Conservation (phyloP, 2,888 invertebrate species). For the Microlaimidae sp. region DNA sequence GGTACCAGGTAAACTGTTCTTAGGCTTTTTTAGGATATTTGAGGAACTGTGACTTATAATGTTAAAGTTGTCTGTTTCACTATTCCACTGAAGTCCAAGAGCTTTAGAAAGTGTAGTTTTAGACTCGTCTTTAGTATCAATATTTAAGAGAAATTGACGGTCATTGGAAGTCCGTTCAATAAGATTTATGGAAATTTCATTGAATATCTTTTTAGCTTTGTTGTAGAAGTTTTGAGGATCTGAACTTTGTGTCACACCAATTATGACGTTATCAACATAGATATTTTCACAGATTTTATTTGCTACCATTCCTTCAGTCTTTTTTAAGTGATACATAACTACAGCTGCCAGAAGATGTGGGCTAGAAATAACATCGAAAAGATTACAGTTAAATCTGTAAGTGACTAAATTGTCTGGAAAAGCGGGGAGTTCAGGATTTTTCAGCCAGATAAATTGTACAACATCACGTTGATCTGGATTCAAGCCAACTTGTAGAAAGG, state of each 20-base stretch:
- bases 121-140: not conserved
- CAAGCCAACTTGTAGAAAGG: conserved; percentile 3
- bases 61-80: not conserved
- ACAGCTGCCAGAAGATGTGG: too few species aligned
- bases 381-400: conserved; percentile 2
- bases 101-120: not conserved
- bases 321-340: too few species aligned
- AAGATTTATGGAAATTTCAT: conserved; percentile 5
- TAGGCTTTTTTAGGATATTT: too few species aligned
- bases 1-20: not conserved
- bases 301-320: too few species aligned
- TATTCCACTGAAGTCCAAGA: conserved; percentile 7
- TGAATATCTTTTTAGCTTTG: conserved; percentile 1
- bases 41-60: not conserved
- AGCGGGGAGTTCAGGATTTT: not conserved
- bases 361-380: conserved; percentile 5
- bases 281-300: too few species aligned
- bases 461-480: not conserved
- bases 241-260: not conserved
- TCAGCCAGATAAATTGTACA: conserved; percentile 8
- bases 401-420: not conserved
- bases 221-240: conserved; percentile 1
- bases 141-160: too few species aligned
- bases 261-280: conserved; percentile 7
- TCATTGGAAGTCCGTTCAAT: conserved; percentile 4